These are phyloP conservation scores for Scolopax mira DNA, from an alignment of 2,113 vertebrate species.

Conservation along the genomic window DNA sequence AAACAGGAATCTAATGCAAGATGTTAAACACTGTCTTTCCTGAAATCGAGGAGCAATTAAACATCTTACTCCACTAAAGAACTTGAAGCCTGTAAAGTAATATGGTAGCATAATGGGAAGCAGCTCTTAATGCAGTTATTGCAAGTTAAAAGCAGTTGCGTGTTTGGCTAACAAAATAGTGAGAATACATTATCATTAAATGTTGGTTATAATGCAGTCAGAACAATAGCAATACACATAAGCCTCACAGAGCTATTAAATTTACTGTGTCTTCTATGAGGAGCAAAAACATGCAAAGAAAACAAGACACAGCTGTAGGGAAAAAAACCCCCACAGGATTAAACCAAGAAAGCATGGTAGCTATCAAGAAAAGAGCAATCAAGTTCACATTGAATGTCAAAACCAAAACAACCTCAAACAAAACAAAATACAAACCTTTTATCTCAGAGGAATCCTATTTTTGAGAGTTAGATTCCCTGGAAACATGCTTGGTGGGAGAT, in stretches of 20 bases:
- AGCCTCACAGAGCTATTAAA: background rate
- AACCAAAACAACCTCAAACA: background rate
- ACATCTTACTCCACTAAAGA: constrained; percentile 13
- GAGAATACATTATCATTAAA: constrained; percentile 9
- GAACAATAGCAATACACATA: background rate
- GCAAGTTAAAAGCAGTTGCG: constrained; percentile 22
- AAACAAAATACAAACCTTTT: background rate
- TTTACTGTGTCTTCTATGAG: constrained; percentile 3
- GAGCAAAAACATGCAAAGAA: background rate
- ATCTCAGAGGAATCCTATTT: constrained; percentile 6
- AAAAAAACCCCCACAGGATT: accelerated
- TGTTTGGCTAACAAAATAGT: constrained; percentile 17
- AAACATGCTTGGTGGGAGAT: constrained; percentile 1
- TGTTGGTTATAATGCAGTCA: background rate
- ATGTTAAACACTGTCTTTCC: background rate
- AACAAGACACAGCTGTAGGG: background rate
- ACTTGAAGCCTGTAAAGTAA: constrained; percentile 11
- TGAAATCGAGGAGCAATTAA: constrained; percentile 7
- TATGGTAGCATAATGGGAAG: background rate
- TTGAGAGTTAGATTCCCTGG: background rate
- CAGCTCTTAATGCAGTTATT: constrained; percentile 16
- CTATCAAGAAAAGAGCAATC: background rate
- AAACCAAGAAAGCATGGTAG: background rate
- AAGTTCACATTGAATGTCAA: background rate
- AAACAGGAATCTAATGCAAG: constrained; percentile 16